Evolutionary conservation across 2,888 invertebrate species (phyloP), one percentile per base, ranked within the genome.

Genomic region (Cephus nigrinus): DNA sequence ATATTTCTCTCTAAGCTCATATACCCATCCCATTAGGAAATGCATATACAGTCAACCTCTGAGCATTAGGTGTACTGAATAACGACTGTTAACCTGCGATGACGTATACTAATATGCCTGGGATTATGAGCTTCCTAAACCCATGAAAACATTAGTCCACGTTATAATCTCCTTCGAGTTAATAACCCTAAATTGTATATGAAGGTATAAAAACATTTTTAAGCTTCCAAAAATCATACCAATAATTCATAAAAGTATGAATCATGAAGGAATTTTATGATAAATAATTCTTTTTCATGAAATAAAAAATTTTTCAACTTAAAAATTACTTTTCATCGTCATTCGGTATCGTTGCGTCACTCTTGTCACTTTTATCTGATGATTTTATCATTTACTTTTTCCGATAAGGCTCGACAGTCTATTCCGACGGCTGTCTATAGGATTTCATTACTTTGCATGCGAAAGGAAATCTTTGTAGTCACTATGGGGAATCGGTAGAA

Each of bases 61-160:
- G 68, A 55, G 73, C 75, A 68, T 55, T 82, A 82, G 82, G 82
- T 84, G 85, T 83, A 80, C 79, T 78, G 82, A 83, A 83, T 85
- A 83, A 82, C 79, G 82, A 84, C 82, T 84, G 80, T 83, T 84
- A 83, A 84, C 80, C 81, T 78, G 75, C 78, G 78, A 83, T 81
- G 83, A 84, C 81, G 81, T 79, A 74, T 80, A 80, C 82, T 84
- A 83, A 84, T 84, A 84, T 82, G 76, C 80, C 79, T 75, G 78
- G 83, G 82, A 84, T 84, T 82, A 83, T 78, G 82, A 80, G 74
- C 73, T 12, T 72, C 75, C 75, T 68, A 75, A 76, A 79, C 72
- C 77, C 73, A 74, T 78, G 73, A 75, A 76, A 69, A 79, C 83
- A 80, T 84, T 82, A 83, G 81, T 84, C 84, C 83, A 84, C 84